These are phyloP conservation scores for Hemicordylus capensis DNA, from an alignment of 2,113 vertebrate species.

Conservation along the genomic window DNA sequence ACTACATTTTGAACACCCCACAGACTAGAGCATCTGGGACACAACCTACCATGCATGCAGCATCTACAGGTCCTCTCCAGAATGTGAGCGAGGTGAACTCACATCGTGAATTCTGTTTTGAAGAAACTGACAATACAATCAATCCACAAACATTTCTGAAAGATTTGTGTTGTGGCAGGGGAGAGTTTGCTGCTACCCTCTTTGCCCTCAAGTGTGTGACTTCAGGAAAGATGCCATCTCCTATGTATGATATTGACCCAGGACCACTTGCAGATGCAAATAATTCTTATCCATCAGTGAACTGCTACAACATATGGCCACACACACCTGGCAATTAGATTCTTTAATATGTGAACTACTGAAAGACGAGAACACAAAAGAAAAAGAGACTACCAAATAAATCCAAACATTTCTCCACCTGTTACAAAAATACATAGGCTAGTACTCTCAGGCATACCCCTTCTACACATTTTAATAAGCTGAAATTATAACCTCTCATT, in stretches of 20 bases:
- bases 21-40: constrained; percentile 6
- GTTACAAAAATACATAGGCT: constrained; percentile 44
- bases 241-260: not conserved
- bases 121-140: not conserved
- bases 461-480: not conserved
- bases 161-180: not conserved
- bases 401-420: constrained; percentile 45
- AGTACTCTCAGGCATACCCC: not conserved
- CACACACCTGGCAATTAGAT: not conserved
- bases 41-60: constrained; percentile 14
- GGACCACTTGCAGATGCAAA: constrained; percentile 24
- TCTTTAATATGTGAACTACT: too few relatives aligned
- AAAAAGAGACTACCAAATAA: rapidly evolving
- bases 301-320: not conserved
- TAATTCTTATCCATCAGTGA: not conserved
- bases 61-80: constrained; percentile 34
- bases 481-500: constrained; percentile 17
- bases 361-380: not conserved
- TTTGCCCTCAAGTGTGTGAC: not conserved
- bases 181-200: not conserved
- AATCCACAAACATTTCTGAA: constrained; percentile 12
- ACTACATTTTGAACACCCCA: constrained; percentile 23
- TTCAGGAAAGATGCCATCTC: not conserved
- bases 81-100: not conserved
- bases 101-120: not conserved